Conservation (phyloP, 2,113 vertebrate genomes). For the Rhynchomys soricoides region DNA sequence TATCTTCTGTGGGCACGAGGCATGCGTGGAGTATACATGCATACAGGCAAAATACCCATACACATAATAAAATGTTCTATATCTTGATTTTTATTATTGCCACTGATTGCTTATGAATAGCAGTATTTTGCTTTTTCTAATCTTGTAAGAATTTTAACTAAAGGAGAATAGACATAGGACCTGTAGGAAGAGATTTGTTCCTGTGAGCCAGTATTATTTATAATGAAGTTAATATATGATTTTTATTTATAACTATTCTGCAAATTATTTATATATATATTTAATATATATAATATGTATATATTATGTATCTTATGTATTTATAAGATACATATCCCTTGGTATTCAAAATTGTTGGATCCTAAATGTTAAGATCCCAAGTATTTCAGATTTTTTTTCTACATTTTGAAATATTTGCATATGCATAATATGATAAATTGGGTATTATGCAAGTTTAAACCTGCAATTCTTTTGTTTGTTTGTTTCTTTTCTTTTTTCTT, state of each 20-base stretch:
- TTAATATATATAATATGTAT: no score
- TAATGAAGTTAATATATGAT: background rate
- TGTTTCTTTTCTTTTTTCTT: no score
- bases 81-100: background rate
- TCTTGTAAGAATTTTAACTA: constrained; percentile 7
- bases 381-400: background rate
- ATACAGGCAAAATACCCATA: background rate
- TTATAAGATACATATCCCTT: background rate
- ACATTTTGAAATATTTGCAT: background rate
- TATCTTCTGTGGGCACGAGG: background rate
- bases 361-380: background rate
- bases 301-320: no score
- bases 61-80: background rate
- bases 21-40: background rate
- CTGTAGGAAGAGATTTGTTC: background rate
- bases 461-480: background rate
- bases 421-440: background rate
- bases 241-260: background rate
- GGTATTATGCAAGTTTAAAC: background rate
- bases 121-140: background rate
- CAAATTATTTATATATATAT: background rate
- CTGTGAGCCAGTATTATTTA: constrained; percentile 1
- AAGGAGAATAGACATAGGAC: background rate
- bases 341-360: background rate
- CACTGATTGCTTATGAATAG: background rate